These are phyloP conservation scores for Pandemis heparana DNA, from an alignment of 2,888 invertebrate genomes.

Conservation along the genomic window DNA sequence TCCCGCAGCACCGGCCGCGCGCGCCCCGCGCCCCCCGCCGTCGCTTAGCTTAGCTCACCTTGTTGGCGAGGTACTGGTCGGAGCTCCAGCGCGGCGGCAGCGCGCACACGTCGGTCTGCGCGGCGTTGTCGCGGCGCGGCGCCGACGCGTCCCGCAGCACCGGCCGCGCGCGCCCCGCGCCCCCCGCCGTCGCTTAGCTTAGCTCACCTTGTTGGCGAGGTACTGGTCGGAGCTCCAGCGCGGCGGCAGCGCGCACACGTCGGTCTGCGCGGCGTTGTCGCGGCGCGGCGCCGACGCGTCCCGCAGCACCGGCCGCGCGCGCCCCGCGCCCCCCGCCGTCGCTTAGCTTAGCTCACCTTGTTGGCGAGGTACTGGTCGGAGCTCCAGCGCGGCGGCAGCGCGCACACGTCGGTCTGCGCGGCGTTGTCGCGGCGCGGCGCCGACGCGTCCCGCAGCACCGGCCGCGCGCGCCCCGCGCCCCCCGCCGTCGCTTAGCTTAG, in stretches of 20 bases:
- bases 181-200: slow-evolving; percentile 47
- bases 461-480: slow-evolving; percentile 59
- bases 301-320: slow-evolving; percentile 65
- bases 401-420: slow-evolving; percentile 92
- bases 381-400: slow-evolving; percentile 90
- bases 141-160: slow-evolving; percentile 60
- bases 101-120: slow-evolving; percentile 92
- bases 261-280: slow-evolving; percentile 88
- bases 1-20: slow-evolving; percentile 66
- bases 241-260: slow-evolving; percentile 90
- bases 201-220: slow-evolving; percentile 76
- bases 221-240: slow-evolving; percentile 92
- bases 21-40: slow-evolving; percentile 50
- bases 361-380: slow-evolving; percentile 91
- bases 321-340: slow-evolving; percentile 48
- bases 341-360: slow-evolving; percentile 45
- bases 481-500: slow-evolving; percentile 46
- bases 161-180: slow-evolving; percentile 61
- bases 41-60: slow-evolving; percentile 45
- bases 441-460: slow-evolving; percentile 61
- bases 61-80: slow-evolving; percentile 89
- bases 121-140: slow-evolving; percentile 77
- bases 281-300: slow-evolving; percentile 63
- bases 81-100: slow-evolving; percentile 91
- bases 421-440: slow-evolving; percentile 71